A percentile compares a stretch with the other conserved stretches of the same genome.
phyloP scores from a whole-genome alignment of 2,113 vertebrate genomes.

The Rhea pennata region DNA sequence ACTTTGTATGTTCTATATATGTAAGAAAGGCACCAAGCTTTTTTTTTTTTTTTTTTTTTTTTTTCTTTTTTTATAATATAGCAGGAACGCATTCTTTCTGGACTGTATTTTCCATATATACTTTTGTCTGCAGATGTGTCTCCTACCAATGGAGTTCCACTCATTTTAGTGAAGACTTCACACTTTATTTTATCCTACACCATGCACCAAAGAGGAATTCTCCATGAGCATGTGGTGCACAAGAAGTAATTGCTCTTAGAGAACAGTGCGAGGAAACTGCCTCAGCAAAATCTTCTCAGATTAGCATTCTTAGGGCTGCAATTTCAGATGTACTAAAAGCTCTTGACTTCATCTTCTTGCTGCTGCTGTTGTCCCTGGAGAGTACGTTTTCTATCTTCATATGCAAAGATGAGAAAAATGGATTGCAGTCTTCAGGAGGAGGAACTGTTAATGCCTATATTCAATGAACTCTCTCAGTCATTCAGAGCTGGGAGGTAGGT shows the following conservation, averaged over 20 bases:
- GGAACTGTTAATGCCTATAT: not conserved
- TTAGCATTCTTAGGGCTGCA: not conserved
- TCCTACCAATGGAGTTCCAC: not conserved
- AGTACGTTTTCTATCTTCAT: not conserved
- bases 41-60: not conserved
- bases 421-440: not conserved
- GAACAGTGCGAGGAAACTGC: not conserved
- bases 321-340: not conserved
- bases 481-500: not conserved
- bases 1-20: not conserved
- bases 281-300: conserved; percentile 37
- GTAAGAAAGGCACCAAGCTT: not conserved
- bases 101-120: not conserved
- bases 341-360: not conserved
- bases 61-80: not conserved
- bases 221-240: not conserved
- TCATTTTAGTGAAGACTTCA: not conserved
- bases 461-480: not conserved
- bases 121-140: not conserved
- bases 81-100: not conserved
- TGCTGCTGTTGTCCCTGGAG: not conserved
- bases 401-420: not conserved
- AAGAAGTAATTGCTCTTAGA: conserved; percentile 16
- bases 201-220: not conserved
- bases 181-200: not conserved